Percentiles rank a stretch among this genome's conserved stretches.
phyloP scores from a whole-genome alignment of 92 coral and sea anemone species.

The Parazoanthus darwini region DNA sequence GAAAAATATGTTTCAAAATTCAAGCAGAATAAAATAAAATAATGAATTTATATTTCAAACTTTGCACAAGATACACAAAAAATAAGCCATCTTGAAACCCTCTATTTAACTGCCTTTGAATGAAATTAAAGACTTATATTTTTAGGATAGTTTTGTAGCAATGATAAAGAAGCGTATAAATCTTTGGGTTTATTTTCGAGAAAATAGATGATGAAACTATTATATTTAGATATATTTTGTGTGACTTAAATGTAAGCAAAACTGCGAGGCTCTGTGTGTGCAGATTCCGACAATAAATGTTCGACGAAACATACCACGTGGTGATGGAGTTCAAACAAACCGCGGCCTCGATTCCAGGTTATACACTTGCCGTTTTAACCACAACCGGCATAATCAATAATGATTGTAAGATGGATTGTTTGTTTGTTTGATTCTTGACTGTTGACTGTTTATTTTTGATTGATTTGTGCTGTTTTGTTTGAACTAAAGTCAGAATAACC shows the following conservation, averaged over 20 bases:
- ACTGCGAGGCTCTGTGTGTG: too few relatives aligned
- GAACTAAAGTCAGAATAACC: too few relatives aligned
- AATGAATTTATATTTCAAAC: not conserved
- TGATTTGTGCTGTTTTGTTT: too few relatives aligned
- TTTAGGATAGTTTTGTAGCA: conserved; percentile 8
- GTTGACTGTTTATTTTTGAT: too few relatives aligned
- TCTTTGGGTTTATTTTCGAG: not conserved
- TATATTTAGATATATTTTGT: not conserved
- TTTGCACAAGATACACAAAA: not conserved
- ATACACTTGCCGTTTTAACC: too few relatives aligned
- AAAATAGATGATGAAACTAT: not conserved
- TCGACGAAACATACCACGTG: too few relatives aligned
- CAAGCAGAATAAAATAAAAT: not conserved
- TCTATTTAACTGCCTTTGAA: not conserved
- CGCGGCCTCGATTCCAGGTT: too few relatives aligned
- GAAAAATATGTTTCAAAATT: not conserved
- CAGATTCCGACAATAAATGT: too few relatives aligned
- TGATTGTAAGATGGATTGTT: too few relatives aligned
- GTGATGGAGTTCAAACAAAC: too few relatives aligned
- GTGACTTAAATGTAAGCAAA: not conserved
- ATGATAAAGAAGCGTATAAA: not conserved
- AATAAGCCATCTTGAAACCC: not conserved
- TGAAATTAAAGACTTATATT: not conserved
- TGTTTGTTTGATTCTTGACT: too few relatives aligned
- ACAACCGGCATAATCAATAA: too few relatives aligned